Evolutionary conservation across 2,113 vertebrate genomes (phyloP).

Genomic region (Misgurnus mizolepis): DNA sequence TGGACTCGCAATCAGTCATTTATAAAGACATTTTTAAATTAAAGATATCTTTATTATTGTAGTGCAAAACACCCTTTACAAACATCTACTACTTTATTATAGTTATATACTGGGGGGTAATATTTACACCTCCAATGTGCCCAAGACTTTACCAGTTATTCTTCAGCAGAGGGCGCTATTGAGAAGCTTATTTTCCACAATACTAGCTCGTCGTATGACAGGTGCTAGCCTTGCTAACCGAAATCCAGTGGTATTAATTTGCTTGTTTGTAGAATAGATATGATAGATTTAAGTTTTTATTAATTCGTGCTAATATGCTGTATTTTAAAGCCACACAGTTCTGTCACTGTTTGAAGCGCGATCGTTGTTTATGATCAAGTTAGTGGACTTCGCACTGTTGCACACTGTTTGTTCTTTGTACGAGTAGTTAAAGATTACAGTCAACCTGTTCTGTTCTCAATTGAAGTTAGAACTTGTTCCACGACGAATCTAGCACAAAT

Average conservation of each 20-base stretch:
- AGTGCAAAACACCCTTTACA: too few species aligned
- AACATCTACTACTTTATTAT: too few species aligned
- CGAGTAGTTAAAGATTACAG: slow-evolving; percentile 4
- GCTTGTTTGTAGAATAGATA: background rate
- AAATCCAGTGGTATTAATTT: background rate
- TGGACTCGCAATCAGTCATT: too few species aligned
- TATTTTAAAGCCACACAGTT: background rate
- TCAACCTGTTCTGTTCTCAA: background rate
- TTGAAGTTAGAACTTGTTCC: slow-evolving; percentile 14
- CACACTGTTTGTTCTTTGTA: slow-evolving; percentile 4
- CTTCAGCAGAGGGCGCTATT: background rate
- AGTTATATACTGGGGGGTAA: background rate
- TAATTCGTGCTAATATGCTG: background rate
- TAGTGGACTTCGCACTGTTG: slow-evolving; percentile 41
- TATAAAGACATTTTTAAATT: too few species aligned
- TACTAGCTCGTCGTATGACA: too few species aligned
- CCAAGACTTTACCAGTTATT: background rate
- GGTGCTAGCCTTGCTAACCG: too few species aligned
- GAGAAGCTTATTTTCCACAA: background rate
- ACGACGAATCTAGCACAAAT: background rate
- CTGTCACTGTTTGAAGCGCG: background rate
- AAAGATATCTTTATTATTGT: too few species aligned
- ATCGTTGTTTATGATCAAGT: background rate
- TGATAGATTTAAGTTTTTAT: background rate
- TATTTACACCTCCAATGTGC: background rate